These are phyloP conservation scores for Tenthredo amoena DNA, from an alignment of 2,888 invertebrate genomes.

Conservation along the genomic window DNA sequence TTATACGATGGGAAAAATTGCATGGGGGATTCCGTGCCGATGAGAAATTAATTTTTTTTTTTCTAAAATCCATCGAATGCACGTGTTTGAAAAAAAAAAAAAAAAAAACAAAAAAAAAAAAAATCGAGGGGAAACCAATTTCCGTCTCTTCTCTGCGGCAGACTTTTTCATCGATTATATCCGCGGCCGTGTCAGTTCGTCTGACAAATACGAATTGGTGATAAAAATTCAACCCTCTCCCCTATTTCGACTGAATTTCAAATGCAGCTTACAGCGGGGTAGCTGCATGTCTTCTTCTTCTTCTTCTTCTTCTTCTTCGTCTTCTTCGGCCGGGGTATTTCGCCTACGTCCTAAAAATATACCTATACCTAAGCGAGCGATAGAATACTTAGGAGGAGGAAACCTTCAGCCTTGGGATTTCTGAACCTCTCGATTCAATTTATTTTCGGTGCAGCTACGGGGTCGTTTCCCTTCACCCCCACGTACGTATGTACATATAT, in stretches of 20 bases:
- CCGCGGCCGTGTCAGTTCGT: not conserved
- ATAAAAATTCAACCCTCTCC: conserved; percentile 17
- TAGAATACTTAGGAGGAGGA: conserved; percentile 37
- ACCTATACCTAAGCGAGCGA: not conserved
- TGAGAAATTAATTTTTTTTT: not conserved
- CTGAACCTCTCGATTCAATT: conserved; percentile 48
- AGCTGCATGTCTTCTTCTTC: conserved; percentile 10
- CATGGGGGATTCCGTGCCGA: not conserved
- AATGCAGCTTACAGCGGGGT: conserved; percentile 8
- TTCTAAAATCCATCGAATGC: not conserved
- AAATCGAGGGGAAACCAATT: not conserved
- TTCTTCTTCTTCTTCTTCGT: not conserved
- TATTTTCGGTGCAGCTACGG: conserved; percentile 42
- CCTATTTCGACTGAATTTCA: not conserved
- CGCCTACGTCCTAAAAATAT: not conserved
- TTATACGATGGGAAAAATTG: not conserved
- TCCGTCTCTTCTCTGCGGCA: not conserved
- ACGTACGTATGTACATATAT: not conserved
- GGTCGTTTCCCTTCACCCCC: not conserved
- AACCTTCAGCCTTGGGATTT: conserved; percentile 43
- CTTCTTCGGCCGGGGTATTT: not conserved
- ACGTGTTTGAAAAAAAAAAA: not conserved
- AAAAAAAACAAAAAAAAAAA: not conserved
- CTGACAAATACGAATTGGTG: conserved; percentile 37
- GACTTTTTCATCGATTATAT: conserved; percentile 6